Evolutionary conservation across 1,140 invertebrate genomes (phyloP), one percentile per base, ranked within the genome.

Genomic region (Sesamia nonagrioides): DNA sequence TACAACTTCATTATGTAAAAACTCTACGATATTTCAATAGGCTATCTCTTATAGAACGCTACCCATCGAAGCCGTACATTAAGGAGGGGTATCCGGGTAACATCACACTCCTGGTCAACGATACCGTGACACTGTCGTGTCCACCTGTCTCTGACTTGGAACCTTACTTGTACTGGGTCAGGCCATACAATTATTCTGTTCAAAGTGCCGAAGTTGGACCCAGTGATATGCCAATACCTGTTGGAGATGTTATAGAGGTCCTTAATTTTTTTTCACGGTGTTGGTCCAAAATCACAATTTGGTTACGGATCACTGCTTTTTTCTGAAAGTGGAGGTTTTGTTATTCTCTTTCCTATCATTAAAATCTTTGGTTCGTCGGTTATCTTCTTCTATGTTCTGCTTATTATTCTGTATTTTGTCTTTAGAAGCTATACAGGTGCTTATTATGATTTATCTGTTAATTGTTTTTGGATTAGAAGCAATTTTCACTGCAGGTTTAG

Each of bases 1-100:
- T 13, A 61, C 6, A 11, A 37, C 21, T 37, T 35, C 27, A 50
- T 1, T 37, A 37, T 18, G 6, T 35, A 60, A 13, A 60, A 60
- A 6, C 37, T 61, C 27, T 7, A 48, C 35, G 33, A 66, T 3
- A 66, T 40, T 21, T 66, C 21, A 58, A 13, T 58, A 58, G 8
- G 33, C 48, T 66, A 21, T 63, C 33, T 78, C 68, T 83, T 86
- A 60, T 91, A 97, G 97, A 98, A 89, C 96, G 97, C 75, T 96
- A 96, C 81, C 97, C 97, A 77, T 97, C 97, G 82, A 96, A 96
- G 89, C 97, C 98, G 35, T 97, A 97, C 87, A 97, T 98, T 86
- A 97, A 96, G 89, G 96, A 96, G 81, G 97, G 96, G 18, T 97
- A 96, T 94, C 97, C 97, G 27, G 96, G 96, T 80, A 99, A 98